Conservation (phyloP, 2,888 invertebrate species). For the Oithona nana region DNA sequence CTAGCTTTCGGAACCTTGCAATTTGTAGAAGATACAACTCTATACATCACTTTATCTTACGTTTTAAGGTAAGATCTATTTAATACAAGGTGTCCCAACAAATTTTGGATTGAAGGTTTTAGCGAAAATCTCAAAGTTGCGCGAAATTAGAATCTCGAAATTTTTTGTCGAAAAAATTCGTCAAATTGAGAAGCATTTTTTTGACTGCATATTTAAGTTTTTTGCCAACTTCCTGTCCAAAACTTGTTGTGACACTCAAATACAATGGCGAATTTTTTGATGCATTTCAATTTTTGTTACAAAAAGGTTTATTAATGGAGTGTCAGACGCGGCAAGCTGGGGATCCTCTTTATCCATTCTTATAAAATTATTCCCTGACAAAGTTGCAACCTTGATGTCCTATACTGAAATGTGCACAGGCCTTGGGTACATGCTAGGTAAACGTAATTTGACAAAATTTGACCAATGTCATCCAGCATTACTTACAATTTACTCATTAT, state of each 20-base stretch:
- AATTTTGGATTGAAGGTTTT: too few species aligned
- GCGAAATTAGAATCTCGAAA: too few species aligned
- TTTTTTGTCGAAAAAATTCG: too few species aligned
- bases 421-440: slow-evolving; percentile 3
- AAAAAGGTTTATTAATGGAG: background rate
- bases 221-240: background rate
- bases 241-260: background rate
- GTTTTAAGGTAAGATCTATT: background rate
- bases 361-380: background rate
- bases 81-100: too few species aligned
- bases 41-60: background rate
- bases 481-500: too few species aligned
- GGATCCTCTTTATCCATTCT: background rate
- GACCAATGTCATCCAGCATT: too few species aligned
- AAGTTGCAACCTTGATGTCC: background rate
- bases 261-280: background rate
- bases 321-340: background rate
- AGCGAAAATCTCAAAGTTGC: too few species aligned
- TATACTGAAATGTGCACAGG: background rate
- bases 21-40: background rate
- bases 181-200: too few species aligned
- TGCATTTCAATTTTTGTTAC: background rate
- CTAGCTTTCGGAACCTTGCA: background rate
- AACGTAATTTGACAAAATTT: too few species aligned
- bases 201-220: too few species aligned